phyloP scores from a whole-genome alignment of 2,113 vertebrate species.

The Vulpes vulpes region DNA sequence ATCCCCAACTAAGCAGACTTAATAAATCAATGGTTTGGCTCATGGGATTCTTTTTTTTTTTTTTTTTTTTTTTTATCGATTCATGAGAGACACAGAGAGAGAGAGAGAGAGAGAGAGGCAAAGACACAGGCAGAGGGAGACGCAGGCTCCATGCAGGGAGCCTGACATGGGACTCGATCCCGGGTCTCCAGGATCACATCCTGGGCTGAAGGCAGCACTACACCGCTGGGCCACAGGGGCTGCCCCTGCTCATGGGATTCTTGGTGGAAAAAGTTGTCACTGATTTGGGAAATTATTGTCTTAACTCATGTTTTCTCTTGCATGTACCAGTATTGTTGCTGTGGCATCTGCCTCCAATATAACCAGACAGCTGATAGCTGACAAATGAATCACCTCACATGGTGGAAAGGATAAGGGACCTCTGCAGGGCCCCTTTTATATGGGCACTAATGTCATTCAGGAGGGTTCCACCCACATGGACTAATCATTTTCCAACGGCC shows the following conservation, averaged over 20 bases:
- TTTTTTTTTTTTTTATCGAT: too few relatives aligned
- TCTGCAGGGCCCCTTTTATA: neutral
- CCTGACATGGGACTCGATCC: too few relatives aligned
- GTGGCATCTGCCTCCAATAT: neutral
- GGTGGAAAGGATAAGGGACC: too few relatives aligned
- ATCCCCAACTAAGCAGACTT: neutral
- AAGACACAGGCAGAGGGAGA: too few relatives aligned
- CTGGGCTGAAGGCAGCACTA: too few relatives aligned
- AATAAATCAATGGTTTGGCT: neutral
- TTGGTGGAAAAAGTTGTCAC: neutral
- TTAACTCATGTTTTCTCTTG: neutral
- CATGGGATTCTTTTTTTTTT: neutral
- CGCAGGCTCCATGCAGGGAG: too few relatives aligned
- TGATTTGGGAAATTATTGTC: neutral
- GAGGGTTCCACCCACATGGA: neutral
- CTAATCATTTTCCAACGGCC: neutral
- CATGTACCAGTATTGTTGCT: neutral
- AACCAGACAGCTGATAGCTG: neutral
- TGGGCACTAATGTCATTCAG: neutral
- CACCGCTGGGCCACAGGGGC: too few relatives aligned
- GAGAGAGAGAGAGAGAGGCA: too few relatives aligned
- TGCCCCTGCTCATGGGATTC: neutral
- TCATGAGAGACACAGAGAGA: too few relatives aligned
- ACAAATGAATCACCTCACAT: neutral
- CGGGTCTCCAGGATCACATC: too few relatives aligned